phyloP scores from a whole-genome alignment of 2,113 vertebrate species.

The Cromileptes altivelis region DNA sequence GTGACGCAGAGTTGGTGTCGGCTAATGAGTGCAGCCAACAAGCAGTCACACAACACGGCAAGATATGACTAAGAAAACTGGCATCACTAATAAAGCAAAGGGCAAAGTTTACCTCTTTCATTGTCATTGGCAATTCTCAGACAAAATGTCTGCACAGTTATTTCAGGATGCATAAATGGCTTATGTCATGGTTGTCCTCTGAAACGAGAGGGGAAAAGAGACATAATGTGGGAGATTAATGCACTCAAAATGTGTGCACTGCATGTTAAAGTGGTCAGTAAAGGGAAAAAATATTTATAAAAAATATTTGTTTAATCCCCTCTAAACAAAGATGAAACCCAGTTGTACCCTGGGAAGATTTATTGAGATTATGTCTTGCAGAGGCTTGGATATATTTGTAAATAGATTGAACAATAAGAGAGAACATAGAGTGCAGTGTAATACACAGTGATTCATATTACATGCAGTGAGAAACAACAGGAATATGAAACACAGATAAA shows the following conservation, averaged over 20 bases:
- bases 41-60: conserved; percentile 21
- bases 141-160: conserved; percentile 27
- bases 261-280: not conserved
- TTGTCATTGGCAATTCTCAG: not conserved
- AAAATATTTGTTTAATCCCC: conserved; percentile 28
- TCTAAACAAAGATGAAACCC: conserved; percentile 29
- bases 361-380: conserved; percentile 23
- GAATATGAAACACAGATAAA: conserved; percentile 29
- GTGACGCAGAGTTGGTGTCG: conserved; percentile 10
- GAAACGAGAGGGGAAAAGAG: no score
- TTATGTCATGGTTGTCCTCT: not conserved
- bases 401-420: conserved; percentile 22
- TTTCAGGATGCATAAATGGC: not conserved
- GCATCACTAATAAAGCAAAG: conserved; percentile 28
- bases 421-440: not conserved
- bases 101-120: conserved; percentile 22
- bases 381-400: conserved; percentile 11
- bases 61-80: conserved; percentile 26
- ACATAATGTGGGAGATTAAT: not conserved
- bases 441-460: conserved; percentile 20
- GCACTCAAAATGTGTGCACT: not conserved
- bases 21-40: conserved; percentile 20
- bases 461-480: conserved; percentile 5
- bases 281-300: conserved; percentile 16
- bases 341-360: conserved; percentile 10